A percentile compares a stretch with the other conserved stretches of the same genome.
Conservation (phyloP, 2,888 invertebrate genomes). For the Drosophila melanosoma region DNA sequence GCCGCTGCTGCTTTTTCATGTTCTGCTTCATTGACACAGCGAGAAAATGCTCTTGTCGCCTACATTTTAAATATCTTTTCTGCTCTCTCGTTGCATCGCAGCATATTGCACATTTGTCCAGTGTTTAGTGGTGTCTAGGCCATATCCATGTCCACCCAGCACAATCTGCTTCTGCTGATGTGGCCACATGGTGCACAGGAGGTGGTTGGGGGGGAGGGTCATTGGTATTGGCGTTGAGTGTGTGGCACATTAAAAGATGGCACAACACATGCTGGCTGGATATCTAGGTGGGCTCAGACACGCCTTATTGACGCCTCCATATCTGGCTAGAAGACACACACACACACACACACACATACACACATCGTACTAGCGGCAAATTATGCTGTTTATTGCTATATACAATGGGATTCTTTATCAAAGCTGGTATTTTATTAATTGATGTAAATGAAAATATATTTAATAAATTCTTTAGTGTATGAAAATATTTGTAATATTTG, state of each 20-base stretch:
- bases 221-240: constrained; percentile 47
- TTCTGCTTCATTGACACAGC: constrained; percentile 62
- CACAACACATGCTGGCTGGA: constrained; percentile 46
- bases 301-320: constrained; percentile 33
- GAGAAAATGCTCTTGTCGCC: constrained; percentile 53
- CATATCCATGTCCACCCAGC: constrained; percentile 55
- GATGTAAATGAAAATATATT: too few relatives aligned
- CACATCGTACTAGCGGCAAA: constrained; percentile 9
- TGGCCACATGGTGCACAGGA: constrained; percentile 2
- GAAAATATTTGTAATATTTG: too few relatives aligned
- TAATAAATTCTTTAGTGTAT: too few relatives aligned
- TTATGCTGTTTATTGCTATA: constrained; percentile 21
- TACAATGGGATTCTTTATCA: constrained; percentile 7
- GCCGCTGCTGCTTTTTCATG: constrained; percentile 39
- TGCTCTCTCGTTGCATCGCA: constrained; percentile 45
- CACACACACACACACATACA: constrained; percentile 8
- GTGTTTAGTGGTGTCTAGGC: constrained; percentile 51
- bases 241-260: constrained; percentile 70
- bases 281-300: constrained; percentile 44
- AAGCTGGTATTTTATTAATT: neutral
- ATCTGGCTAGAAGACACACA: constrained; percentile 28
- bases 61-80: constrained; percentile 32
- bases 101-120: constrained; percentile 72
- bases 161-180: constrained; percentile 24
- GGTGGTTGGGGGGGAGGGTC: neutral